Conservation (phyloP, 2,113 vertebrate genomes). For the Elephas maximus region DNA sequence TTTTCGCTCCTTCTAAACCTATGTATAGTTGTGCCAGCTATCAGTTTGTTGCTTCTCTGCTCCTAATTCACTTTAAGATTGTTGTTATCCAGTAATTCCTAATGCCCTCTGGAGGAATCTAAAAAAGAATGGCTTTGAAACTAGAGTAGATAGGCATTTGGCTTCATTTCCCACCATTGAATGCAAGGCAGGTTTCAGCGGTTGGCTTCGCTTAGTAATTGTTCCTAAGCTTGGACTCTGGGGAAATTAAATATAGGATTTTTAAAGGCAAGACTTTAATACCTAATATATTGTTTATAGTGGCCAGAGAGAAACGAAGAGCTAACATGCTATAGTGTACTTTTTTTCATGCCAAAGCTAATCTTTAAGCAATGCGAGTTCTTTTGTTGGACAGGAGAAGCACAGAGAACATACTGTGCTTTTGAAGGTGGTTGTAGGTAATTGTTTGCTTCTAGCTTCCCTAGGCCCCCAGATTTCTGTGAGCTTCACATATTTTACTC, state of each 20-base stretch:
- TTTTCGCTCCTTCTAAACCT: constrained; percentile 15
- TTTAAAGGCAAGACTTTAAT: constrained; percentile 57
- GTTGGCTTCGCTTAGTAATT: constrained; percentile 57
- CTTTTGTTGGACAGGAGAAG: not conserved
- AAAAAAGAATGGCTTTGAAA: constrained; percentile 62
- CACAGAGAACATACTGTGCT: not conserved
- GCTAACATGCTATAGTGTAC: not conserved
- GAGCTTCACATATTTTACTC: not conserved
- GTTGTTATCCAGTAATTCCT: not conserved
- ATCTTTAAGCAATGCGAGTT: not conserved
- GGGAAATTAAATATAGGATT: constrained; percentile 76
- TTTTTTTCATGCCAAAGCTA: not conserved
- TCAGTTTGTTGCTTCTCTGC: not conserved
- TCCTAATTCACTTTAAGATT: not conserved
- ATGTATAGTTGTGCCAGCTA: not conserved
- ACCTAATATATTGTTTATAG: not conserved
- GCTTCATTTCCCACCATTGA: constrained; percentile 37
- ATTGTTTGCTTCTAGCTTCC: not conserved
- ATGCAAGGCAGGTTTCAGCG: not conserved
- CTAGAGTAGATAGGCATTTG: constrained; percentile 56
- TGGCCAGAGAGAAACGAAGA: not conserved
- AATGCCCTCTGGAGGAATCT: not conserved
- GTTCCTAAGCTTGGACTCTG: constrained; percentile 49
- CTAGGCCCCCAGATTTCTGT: not conserved
- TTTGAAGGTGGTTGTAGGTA: fast-evolving